Percentiles rank a stretch among this genome's conserved stretches.
These are phyloP conservation scores for Rhinogobius similis DNA, from an alignment of 2,113 vertebrate species.

Conservation along the genomic window DNA sequence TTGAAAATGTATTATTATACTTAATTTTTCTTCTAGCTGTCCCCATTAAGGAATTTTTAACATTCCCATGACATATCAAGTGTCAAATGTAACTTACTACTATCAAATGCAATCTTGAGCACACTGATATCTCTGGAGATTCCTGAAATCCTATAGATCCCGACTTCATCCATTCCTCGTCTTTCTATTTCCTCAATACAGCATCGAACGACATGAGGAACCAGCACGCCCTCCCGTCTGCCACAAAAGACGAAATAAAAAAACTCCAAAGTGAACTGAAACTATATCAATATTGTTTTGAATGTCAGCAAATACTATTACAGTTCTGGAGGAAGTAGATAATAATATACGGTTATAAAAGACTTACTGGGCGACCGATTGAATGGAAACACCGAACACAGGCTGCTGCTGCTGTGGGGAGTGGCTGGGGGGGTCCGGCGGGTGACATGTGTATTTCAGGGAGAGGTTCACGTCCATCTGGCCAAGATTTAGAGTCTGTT, in stretches of 20 bases:
- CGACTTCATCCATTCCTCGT: conserved; percentile 74
- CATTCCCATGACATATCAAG: too few relatives aligned
- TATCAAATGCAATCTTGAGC: conserved; percentile 72
- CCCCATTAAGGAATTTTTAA: too few relatives aligned
- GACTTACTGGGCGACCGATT: conserved; percentile 71
- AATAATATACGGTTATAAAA: neutral
- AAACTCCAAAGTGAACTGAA: conserved; percentile 6
- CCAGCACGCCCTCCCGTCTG: conserved; percentile 75
- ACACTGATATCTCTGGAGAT: conserved; percentile 56
- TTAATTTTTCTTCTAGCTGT: too few relatives aligned
- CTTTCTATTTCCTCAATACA: conserved; percentile 78
- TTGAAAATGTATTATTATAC: too few relatives aligned
- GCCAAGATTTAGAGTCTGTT: conserved; percentile 57
- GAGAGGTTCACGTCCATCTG: conserved; percentile 67
- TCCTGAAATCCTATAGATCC: conserved; percentile 79
- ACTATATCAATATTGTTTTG: conserved; percentile 3
- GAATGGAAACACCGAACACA: conserved; percentile 69
- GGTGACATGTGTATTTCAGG: conserved; percentile 71
- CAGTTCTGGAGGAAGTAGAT: neutral
- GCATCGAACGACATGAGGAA: conserved; percentile 76
- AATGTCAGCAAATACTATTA: neutral
- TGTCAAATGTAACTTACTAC: conserved; percentile 56
- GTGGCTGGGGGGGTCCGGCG: conserved; percentile 58
- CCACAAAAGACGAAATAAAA: neutral
- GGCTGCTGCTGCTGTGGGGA: conserved; percentile 33